Evolutionary conservation across 2,113 vertebrate genomes (phyloP).

Genomic region (Hydrochoerus hydrochaeris): DNA sequence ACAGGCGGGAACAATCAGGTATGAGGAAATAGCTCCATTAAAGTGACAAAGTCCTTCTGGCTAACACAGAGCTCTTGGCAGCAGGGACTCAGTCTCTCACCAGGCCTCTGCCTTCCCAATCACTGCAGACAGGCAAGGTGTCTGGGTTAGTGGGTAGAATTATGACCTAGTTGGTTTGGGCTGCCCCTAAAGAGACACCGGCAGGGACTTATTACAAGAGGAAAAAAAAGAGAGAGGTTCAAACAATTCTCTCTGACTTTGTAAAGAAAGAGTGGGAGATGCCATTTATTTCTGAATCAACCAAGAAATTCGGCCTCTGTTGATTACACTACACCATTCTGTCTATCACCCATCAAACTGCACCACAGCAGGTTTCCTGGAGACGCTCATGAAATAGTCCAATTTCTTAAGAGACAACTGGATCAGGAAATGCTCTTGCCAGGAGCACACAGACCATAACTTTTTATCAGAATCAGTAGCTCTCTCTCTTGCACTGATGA

Average conservation of each 20-base stretch:
- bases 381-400: slow-evolving; percentile 59
- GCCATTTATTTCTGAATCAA: slow-evolving; percentile 30
- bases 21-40: not conserved
- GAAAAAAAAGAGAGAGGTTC: not conserved
- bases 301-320: not conserved
- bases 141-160: not conserved
- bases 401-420: slow-evolving; percentile 64
- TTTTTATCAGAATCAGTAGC: not conserved
- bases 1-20: not conserved
- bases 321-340: not conserved
- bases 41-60: not conserved
- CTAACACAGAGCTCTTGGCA: not conserved
- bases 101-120: not conserved
- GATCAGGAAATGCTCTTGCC: slow-evolving; percentile 58
- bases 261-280: not conserved
- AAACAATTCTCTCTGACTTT: slow-evolving; percentile 26
- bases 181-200: not conserved
- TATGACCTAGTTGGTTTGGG: not conserved
- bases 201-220: not conserved
- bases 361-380: not conserved
- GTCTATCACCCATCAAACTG: not conserved
- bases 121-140: not conserved
- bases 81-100: not conserved
- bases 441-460: not conserved
- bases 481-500: not conserved